Conservation (phyloP, 1,140 invertebrate species). For the Cydia splendana region DNA sequence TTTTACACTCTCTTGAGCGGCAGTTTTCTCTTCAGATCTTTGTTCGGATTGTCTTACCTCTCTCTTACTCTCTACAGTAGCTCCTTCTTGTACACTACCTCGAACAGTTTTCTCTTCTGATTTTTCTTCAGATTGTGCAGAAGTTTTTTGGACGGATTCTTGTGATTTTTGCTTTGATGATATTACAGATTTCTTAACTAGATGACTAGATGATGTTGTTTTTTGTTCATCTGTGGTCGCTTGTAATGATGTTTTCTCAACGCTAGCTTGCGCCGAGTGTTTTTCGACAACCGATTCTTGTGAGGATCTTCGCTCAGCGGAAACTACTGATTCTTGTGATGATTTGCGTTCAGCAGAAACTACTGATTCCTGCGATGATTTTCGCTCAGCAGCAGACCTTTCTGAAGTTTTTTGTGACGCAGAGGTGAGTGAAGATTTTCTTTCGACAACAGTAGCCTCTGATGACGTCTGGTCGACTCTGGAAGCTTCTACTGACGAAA, state of each 20-base stretch:
- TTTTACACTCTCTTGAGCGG: conserved; percentile 27
- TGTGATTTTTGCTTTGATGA: conserved; percentile 16
- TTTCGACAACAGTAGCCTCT: conserved; percentile 28
- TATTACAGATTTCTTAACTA: conserved; percentile 9
- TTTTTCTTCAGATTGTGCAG: conserved; percentile 39
- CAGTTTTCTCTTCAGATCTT: conserved; percentile 44
- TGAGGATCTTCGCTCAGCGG: neutral
- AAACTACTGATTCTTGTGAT: conserved; percentile 30
- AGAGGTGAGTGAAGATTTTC: conserved; percentile 15
- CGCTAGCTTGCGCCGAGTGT: conserved; percentile 9
- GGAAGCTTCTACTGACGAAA: conserved; percentile 17
- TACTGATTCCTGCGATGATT: conserved; percentile 28
- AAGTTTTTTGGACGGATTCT: conserved; percentile 40
- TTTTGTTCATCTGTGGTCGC: conserved; percentile 30
- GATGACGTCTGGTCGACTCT: conserved; percentile 22
- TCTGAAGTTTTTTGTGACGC: neutral
- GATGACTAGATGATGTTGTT: conserved; percentile 18
- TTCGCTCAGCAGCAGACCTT: conserved; percentile 17
- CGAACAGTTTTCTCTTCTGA: conserved; percentile 43
- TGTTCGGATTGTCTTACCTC: conserved; percentile 38
- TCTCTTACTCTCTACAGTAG: conserved; percentile 36
- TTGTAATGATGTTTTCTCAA: conserved; percentile 22
- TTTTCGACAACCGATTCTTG: neutral
- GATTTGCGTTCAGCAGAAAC: conserved; percentile 18
- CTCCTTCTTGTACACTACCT: conserved; percentile 31